Conservation (phyloP, 2,888 invertebrate species). For the Cerastis leucographa region DNA sequence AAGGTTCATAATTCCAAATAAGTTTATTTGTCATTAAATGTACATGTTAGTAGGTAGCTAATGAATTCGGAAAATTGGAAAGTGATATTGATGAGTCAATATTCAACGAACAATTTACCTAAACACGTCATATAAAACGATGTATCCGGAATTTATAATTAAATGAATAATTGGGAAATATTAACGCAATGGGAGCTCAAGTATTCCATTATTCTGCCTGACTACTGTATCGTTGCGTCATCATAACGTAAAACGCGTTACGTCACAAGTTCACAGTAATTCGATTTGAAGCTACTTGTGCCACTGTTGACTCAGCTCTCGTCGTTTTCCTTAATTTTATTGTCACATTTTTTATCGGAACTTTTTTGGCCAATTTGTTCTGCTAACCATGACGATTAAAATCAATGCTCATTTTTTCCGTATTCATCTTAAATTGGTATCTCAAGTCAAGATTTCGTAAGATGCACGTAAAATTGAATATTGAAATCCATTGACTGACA, state of each 20-base stretch:
- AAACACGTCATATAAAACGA: constrained; percentile 35
- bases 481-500: neutral
- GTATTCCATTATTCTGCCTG: constrained; percentile 28
- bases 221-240: constrained; percentile 53
- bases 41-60: neutral
- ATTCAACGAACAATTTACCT: constrained; percentile 41
- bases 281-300: constrained; percentile 35
- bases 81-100: constrained; percentile 40
- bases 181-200: neutral
- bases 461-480: constrained; percentile 1
- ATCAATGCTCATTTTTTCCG: constrained; percentile 35
- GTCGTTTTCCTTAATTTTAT: constrained; percentile 61
- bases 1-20: constrained; percentile 12
- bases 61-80: constrained; percentile 48
- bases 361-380: constrained; percentile 47
- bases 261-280: constrained; percentile 62
- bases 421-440: constrained; percentile 13
- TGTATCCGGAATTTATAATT: constrained; percentile 27
- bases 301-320: constrained; percentile 51
- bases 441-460: neutral
- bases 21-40: constrained; percentile 1
- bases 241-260: constrained; percentile 23
- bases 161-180: constrained; percentile 28
- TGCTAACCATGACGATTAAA: constrained; percentile 22
- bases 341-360: constrained; percentile 42